phyloP scores from a whole-genome alignment of 1,140 invertebrate species.

The Ganaspis sp. region DNA sequence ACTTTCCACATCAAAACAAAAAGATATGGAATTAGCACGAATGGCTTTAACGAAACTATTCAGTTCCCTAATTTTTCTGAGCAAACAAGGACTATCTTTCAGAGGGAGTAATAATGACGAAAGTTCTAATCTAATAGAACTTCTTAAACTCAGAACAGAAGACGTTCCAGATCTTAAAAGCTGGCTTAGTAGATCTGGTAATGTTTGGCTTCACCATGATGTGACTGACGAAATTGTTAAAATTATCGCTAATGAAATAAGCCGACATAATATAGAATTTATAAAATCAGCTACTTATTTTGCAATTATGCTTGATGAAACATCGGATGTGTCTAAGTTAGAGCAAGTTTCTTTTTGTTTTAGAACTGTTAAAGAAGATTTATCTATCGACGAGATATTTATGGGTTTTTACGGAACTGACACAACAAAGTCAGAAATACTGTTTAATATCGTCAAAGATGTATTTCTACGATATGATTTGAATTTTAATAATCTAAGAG shows the following conservation, averaged over 20 bases:
- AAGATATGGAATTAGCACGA: slow-evolving; percentile 30
- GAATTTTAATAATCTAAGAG: slow-evolving; percentile 36
- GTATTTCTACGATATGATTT: background rate
- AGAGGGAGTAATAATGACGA: slow-evolving; percentile 25
- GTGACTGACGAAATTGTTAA: background rate
- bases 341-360: slow-evolving; percentile 35
- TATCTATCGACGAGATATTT: slow-evolving; percentile 36
- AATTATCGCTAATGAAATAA: slow-evolving; percentile 12
- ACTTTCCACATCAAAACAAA: slow-evolving; percentile 21
- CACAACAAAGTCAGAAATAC: slow-evolving; percentile 29
- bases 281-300: slow-evolving; percentile 28
- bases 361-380: slow-evolving; percentile 33
- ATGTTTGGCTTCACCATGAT: slow-evolving; percentile 17
- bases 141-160: background rate
- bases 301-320: slow-evolving; percentile 36
- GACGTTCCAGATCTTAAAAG: slow-evolving; percentile 32
- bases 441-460: background rate
- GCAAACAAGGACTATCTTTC: slow-evolving; percentile 31
- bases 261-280: background rate
- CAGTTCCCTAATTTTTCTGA: slow-evolving; percentile 27
- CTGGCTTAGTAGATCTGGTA: slow-evolving; percentile 27
- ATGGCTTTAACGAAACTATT: slow-evolving; percentile 36
- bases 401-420: slow-evolving; percentile 44
- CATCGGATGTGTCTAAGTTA: slow-evolving; percentile 20
- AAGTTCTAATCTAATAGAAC: slow-evolving; percentile 27